phyloP scores from a whole-genome alignment of 1,140 invertebrate genomes.

The Trichonephila clavata region DNA sequence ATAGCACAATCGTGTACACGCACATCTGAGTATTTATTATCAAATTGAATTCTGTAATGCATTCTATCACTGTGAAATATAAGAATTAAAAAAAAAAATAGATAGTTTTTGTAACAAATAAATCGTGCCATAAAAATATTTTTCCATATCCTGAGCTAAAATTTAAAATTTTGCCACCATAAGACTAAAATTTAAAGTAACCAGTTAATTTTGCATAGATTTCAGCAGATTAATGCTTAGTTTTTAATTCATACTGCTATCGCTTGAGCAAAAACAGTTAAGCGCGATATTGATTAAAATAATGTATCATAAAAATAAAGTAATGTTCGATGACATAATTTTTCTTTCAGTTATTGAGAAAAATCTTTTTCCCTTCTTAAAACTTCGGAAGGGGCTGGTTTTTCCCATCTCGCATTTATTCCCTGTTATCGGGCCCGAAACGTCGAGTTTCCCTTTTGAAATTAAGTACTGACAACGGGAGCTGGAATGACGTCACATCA shows the following conservation, averaged over 20 bases:
- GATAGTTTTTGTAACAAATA: too few relatives aligned
- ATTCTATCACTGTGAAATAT: too few relatives aligned
- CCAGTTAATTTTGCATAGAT: too few relatives aligned
- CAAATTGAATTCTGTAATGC: too few relatives aligned
- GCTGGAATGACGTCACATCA: slow-evolving; percentile 62
- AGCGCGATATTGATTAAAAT: background rate
- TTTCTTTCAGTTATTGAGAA: background rate
- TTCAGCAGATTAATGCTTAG: background rate
- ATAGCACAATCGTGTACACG: too few relatives aligned
- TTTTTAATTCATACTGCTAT: background rate
- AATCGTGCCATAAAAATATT: too few relatives aligned
- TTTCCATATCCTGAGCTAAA: too few relatives aligned
- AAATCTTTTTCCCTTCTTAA: slow-evolving; percentile 7
- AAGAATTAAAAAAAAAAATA: too few relatives aligned
- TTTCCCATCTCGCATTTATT: slow-evolving; percentile 53
- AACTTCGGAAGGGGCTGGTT: background rate
- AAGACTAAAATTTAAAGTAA: too few relatives aligned
- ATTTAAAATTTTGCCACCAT: too few relatives aligned
- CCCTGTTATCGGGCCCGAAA: slow-evolving; percentile 53
- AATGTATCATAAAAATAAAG: background rate
- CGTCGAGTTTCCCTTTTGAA: slow-evolving; percentile 52
- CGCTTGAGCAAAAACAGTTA: background rate
- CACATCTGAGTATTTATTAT: too few relatives aligned
- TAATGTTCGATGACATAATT: slow-evolving; percentile 23
- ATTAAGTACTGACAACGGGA: slow-evolving; percentile 65